Evolutionary conservation across 2,888 invertebrate genomes (phyloP).

Genomic region (Dugesia japonica): DNA sequence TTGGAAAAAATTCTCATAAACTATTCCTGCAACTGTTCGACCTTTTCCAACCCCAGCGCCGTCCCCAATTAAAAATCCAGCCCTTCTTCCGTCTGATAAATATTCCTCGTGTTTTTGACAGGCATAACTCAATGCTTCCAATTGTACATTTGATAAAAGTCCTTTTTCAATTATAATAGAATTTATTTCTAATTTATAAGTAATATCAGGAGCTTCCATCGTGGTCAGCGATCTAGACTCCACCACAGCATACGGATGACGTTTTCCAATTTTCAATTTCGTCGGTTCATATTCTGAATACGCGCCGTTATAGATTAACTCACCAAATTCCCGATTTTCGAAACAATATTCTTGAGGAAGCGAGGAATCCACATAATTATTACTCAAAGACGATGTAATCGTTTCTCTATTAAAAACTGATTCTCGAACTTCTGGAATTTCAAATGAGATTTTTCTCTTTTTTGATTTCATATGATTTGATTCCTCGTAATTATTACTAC

Average conservation of each 20-base stretch:
- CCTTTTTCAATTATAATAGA: conserved; percentile 65
- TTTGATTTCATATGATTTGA: no score
- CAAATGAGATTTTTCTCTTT: no score
- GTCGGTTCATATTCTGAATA: no score
- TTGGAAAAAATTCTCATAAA: conserved; percentile 83
- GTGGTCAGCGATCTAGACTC: conserved; percentile 92
- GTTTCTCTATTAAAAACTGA: no score
- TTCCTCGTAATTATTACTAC: no score
- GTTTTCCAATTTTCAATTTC: no score
- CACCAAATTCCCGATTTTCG: no score
- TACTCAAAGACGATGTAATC: no score
- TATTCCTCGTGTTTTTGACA: conserved; percentile 81
- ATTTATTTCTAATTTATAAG: conserved; percentile 59
- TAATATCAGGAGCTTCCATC: conserved; percentile 79
- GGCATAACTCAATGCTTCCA: conserved; percentile 89
- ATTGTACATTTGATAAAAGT: conserved; percentile 75
- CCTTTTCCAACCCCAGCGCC: conserved; percentile 75
- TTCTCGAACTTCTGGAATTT: no score
- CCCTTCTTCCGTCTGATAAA: conserved; percentile 69
- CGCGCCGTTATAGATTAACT: no score
- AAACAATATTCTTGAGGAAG: no score
- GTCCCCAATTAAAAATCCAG: conserved; percentile 70
- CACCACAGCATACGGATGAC: conserved; percentile 90
- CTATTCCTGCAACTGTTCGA: conserved; percentile 86
- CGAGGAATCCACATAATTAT: no score